Base-by-base conservation (phyloP, 2,797 vertebrate species). In the Columba guinea region DNA sequence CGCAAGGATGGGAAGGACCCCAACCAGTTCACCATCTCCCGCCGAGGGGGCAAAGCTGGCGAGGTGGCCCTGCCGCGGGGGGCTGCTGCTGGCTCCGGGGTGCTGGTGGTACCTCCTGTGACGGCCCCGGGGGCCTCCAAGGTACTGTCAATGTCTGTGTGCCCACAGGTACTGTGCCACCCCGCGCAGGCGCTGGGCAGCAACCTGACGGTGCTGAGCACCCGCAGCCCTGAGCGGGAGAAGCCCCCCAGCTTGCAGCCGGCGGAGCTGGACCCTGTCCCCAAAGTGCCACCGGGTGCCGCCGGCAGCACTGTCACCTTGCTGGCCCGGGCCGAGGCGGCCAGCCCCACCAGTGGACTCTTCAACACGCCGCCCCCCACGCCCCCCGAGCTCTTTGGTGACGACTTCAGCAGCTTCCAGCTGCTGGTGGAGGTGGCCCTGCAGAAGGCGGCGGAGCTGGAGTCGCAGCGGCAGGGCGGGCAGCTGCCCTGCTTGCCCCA, bases 1-100 rank as follows among this genome's bases (percentile, higher is more conserved):
- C 98, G 99, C 79, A 99, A 99, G 93, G 99, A 99, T 0, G 99
- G 99, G 68, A 99, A 99, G 97, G 99, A 99, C 95, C 99, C 99
- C 68, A 98, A 99, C 80, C 98, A 99, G 94, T 99, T 99, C 97
- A 99, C 99, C 44, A 99, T 99, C 94, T 99, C 99, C n/a, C 98
- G 99, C 30, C 98, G 99, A 3, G 98, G 98, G 26, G 96, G 95
- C 12, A 98, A 98, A 68, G 98, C 98, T 37, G 91, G 93, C 0
- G 99, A 99, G 0, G 77, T 87, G 65, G 93, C 97, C 20, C 84
- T 97, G 63, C 95, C 98, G 1, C 97, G 98, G 28, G 97, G 97
- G 23, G 89, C 95, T 0, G 98, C 98, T 20, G 96, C 98, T 0
- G 97, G 98, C 5, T 90, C 96, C 7, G 94, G 93, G 27, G 21